Base-by-base conservation (phyloP, 2,113 vertebrate species). In the Periophthalmodon schlosseri region DNA sequence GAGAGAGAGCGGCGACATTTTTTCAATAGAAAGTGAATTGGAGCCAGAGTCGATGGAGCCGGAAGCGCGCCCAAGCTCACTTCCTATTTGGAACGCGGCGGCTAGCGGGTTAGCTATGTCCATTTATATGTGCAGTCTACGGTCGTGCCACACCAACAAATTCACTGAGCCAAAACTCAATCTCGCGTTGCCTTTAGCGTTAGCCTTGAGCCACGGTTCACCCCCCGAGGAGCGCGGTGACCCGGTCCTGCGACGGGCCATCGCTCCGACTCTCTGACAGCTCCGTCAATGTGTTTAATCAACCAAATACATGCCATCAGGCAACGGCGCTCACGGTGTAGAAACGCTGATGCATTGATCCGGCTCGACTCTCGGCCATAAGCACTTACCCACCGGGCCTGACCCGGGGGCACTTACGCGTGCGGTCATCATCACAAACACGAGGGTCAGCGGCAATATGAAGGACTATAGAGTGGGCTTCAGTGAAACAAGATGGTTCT, bases 231-330 rank as follows among this genome's bases (percentile, higher is more conserved):
- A 57, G 80, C 50, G 60, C 39, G 64, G 64, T 46, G 70, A 72
- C 9, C 13, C 69, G 71, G 57, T 57, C 68, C 72, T 81, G 79
- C 77, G 78, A 74, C 13, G 68, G 77, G 78, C 75, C 77, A 83
- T 89, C 81, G 75, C 74, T 89, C 84, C 83, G 78, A 66, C 69
- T 49, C 0, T 14, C 77, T 87, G 91, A 91, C 88, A 87, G 83
- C 64, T 58, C 70, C 75, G 84, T 91, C 90, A 28, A 89, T 91
- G 86, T 81, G 86, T 81, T 87, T 87, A 88, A 90, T 91, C 88
- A 91, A 88, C 84, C 82, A 80, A 79, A 84, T 75, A 79, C 78
- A 66, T n/a, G 44, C 68, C 74, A 75, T 82, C 80, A 76, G 72
- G 84, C 82, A 87, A 78, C 77, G 63, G 76, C 78, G 78, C 65